These are phyloP conservation scores for Sclerurus mexicanus DNA, from an alignment of 2,113 vertebrate genomes.

Conservation along the genomic window DNA sequence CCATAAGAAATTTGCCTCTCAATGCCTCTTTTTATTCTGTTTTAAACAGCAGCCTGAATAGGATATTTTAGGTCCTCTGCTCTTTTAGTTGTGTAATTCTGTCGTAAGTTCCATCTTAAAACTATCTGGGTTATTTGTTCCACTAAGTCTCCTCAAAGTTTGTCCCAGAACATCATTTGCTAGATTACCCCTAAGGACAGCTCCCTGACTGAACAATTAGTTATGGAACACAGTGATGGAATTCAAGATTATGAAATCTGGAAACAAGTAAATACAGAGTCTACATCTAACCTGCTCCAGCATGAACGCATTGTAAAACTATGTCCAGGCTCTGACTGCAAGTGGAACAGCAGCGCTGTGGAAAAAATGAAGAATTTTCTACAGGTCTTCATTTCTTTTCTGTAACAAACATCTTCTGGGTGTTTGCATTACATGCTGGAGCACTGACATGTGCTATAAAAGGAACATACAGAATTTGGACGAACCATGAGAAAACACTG, in stretches of 20 bases:
- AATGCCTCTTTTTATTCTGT: not conserved
- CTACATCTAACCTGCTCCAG: not conserved
- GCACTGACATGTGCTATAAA: not conserved
- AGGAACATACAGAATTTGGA: not conserved
- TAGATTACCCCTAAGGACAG: not conserved
- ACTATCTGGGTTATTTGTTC: not conserved
- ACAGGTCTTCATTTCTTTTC: not conserved
- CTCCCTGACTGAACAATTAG: not conserved
- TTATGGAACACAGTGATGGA: not conserved
- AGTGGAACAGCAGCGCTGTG: not conserved
- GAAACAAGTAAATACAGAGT: not conserved
- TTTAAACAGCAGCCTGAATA: not conserved
- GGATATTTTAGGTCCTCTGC: not conserved
- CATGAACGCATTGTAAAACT: not conserved
- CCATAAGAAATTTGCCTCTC: not conserved
- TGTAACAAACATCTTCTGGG: not conserved
- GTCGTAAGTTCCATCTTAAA: not conserved
- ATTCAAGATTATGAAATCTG: not conserved
- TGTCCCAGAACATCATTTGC: not conserved
- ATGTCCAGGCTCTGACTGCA: not conserved
- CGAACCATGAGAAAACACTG: not conserved
- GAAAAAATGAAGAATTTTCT: constrained; percentile 11
- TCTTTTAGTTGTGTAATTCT: not conserved
- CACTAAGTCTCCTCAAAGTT: not conserved
- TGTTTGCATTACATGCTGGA: not conserved